A percentile compares a stretch with the other conserved stretches of the same genome.
Conservation (phyloP, 2,797 vertebrate genomes). For the Dipus sagitta region DNA sequence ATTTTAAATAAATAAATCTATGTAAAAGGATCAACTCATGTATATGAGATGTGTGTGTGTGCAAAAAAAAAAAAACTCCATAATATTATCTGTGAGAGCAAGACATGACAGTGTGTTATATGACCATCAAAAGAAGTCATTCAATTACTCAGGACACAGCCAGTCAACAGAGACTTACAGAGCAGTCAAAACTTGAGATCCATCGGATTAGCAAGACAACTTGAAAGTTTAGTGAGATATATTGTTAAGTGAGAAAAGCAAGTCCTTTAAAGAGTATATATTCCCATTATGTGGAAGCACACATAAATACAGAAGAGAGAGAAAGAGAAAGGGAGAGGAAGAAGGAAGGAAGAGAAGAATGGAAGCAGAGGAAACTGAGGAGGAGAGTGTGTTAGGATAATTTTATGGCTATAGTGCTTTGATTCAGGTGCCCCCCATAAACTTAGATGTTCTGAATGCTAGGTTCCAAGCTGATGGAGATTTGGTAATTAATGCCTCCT, state of each 20-base stretch:
- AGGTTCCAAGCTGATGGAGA: too few species aligned
- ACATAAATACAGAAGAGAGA: too few species aligned
- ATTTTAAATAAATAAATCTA: too few species aligned
- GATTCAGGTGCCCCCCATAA: too few species aligned
- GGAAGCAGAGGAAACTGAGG: rapidly evolving
- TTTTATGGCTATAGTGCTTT: too few species aligned
- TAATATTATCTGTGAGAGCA: background rate
- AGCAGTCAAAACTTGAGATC: background rate
- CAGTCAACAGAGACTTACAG: background rate
- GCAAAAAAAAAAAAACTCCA: too few species aligned
- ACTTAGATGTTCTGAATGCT: too few species aligned
- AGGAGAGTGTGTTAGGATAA: background rate
- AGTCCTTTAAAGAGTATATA: too few species aligned
- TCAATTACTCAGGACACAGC: too few species aligned
- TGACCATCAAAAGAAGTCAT: background rate
- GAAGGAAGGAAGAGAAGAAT: background rate
- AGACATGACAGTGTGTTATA: background rate
- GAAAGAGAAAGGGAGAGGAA: too few species aligned
- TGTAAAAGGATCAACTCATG: background rate
- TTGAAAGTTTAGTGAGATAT: background rate
- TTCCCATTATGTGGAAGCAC: too few species aligned
- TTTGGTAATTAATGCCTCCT: too few species aligned
- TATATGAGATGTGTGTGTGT: background rate
- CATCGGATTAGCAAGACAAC: background rate
- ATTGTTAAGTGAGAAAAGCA: background rate